phyloP scores from a whole-genome alignment of 2,797 vertebrate species.

The Acipenser ruthenus region DNA sequence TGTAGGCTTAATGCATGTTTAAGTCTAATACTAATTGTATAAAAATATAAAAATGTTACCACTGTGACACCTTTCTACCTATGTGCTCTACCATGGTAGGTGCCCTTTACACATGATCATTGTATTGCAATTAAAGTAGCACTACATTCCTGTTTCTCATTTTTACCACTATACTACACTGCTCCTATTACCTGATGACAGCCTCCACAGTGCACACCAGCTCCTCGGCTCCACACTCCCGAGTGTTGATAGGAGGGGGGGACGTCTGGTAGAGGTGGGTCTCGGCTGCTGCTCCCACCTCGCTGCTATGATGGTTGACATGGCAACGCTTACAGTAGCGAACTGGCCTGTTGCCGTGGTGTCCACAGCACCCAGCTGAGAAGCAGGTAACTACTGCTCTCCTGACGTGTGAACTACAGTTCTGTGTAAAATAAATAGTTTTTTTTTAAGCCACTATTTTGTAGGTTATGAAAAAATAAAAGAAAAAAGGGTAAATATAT shows the following conservation, averaged over 20 bases:
- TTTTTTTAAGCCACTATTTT: too few relatives aligned
- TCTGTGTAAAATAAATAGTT: slow-evolving; percentile 49
- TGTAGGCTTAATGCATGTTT: too few relatives aligned
- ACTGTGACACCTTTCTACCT: too few relatives aligned
- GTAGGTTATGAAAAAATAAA: not conserved
- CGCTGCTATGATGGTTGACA: slow-evolving; percentile 94
- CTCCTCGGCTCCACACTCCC: slow-evolving; percentile 94
- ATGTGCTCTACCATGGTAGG: too few relatives aligned
- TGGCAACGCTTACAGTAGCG: slow-evolving; percentile 97
- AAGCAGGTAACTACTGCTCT: slow-evolving; percentile 97
- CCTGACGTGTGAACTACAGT: slow-evolving; percentile 95
- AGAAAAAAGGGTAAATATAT: not conserved
- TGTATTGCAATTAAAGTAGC: too few relatives aligned
- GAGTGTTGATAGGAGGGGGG: slow-evolving; percentile 92
- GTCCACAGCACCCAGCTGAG: slow-evolving; percentile 93
- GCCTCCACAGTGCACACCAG: slow-evolving; percentile 95
- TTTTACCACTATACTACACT: too few relatives aligned
- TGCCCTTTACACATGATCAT: too few relatives aligned
- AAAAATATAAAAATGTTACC: too few relatives aligned
- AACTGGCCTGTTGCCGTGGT: slow-evolving; percentile 93
- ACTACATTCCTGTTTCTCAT: too few relatives aligned
- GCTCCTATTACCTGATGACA: slow-evolving; percentile 77
- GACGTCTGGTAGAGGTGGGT: slow-evolving; percentile 97
- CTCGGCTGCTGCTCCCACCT: slow-evolving; percentile 83
- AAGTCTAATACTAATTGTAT: too few relatives aligned